Percentiles rank a stretch among this genome's conserved stretches.
Evolutionary conservation across 2,888 invertebrate species (phyloP).

Genomic region (Amiota mariae): DNA sequence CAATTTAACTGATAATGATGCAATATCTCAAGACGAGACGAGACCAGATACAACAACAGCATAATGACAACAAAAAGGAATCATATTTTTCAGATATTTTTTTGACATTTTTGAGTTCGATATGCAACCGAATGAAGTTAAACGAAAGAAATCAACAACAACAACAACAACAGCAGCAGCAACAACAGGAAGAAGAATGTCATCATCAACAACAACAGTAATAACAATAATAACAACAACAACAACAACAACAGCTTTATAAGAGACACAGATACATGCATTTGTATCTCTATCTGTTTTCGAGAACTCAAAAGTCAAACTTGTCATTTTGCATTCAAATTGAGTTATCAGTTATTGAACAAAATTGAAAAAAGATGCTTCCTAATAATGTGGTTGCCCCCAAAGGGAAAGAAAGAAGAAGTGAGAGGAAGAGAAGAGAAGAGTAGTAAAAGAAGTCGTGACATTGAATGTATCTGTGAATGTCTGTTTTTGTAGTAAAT

Average conservation of each 20-base stretch:
- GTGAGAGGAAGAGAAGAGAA: no score
- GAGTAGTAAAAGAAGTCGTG: no score
- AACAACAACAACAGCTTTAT: not conserved
- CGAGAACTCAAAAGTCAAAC: slow-evolving; percentile 41
- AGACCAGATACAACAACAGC: slow-evolving; percentile 18
- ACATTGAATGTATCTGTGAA: no score
- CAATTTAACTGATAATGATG: slow-evolving; percentile 74
- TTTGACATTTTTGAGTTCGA: slow-evolving; percentile 29
- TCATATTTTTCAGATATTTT: slow-evolving; percentile 20
- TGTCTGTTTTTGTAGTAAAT: no score
- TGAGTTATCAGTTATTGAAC: slow-evolving; percentile 59
- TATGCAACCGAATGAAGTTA: not conserved
- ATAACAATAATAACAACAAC: not conserved
- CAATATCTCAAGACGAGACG: slow-evolving; percentile 53
- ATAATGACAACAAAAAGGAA: not conserved
- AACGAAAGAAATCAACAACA: slow-evolving; percentile 2
- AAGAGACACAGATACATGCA: no score
- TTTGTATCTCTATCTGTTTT: no score
- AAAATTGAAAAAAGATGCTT: not conserved
- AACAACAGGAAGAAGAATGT: slow-evolving; percentile 17
- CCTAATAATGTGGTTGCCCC: no score
- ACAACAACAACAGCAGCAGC: not conserved
- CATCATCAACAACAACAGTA: not conserved
- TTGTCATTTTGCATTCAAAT: slow-evolving; percentile 65
- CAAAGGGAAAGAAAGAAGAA: no score